These are phyloP conservation scores for Podiceps cristatus DNA, from an alignment of 2,113 vertebrate genomes.

Conservation along the genomic window DNA sequence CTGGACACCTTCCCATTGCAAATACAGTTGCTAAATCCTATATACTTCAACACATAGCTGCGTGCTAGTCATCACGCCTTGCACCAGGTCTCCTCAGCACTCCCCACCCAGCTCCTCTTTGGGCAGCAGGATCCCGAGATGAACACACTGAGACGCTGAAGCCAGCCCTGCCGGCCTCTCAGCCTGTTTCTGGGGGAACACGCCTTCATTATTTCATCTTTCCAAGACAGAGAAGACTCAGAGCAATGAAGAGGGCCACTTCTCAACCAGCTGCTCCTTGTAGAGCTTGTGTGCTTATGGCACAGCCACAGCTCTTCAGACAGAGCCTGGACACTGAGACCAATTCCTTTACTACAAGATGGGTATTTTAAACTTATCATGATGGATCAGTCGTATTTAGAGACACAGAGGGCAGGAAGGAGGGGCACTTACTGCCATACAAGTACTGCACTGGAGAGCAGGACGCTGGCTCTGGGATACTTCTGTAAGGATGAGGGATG, in stretches of 20 bases:
- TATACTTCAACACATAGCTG: rapidly evolving
- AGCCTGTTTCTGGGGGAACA: neutral
- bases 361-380: neutral
- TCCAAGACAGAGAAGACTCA: neutral
- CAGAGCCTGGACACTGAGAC: neutral
- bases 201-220: neutral
- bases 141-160: neutral
- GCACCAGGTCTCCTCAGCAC: too few species aligned
- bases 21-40: neutral
- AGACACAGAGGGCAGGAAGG: neutral
- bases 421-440: neutral
- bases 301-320: neutral
- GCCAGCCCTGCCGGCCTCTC: neutral
- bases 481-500: neutral
- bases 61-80: rapidly evolving
- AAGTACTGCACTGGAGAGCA: neutral
- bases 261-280: neutral
- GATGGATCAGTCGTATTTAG: neutral
- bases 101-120: neutral
- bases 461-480: neutral
- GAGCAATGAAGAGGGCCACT: neutral
- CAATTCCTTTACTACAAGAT: neutral
- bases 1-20: neutral
- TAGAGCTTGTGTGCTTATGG: neutral
- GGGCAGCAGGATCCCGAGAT: neutral